Percentiles rank a stretch among this genome's conserved stretches.
Conservation (phyloP, 1,140 invertebrate species). For the Sycophaga agraensis region DNA sequence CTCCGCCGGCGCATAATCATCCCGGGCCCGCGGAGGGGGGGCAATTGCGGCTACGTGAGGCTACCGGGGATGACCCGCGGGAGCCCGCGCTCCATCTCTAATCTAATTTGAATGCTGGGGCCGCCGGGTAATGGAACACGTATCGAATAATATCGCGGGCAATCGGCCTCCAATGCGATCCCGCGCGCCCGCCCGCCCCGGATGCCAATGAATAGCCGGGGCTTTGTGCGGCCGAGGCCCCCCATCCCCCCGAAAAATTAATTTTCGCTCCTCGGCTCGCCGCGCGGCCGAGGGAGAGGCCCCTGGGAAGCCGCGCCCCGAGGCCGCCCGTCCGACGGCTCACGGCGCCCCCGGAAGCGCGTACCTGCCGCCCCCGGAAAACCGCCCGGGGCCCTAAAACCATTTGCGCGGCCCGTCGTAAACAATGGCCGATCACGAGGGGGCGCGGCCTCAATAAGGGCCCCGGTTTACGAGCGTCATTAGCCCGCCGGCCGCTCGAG, state of each 20-base stretch:
- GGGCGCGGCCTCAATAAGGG: background rate
- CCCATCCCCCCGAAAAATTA: too few relatives aligned
- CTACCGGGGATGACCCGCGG: slow-evolving; percentile 42
- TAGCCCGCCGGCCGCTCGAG: too few relatives aligned
- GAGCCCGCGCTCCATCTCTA: slow-evolving; percentile 31
- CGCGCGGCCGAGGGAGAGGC: too few relatives aligned
- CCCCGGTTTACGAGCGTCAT: too few relatives aligned
- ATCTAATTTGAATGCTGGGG: slow-evolving; percentile 55
- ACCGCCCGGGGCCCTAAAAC: slow-evolving; percentile 38
- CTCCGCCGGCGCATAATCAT: slow-evolving; percentile 47
- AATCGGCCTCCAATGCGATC: slow-evolving; percentile 53
- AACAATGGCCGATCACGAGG: slow-evolving; percentile 45
- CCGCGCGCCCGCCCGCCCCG: slow-evolving; percentile 30
- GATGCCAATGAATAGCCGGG: too few relatives aligned
- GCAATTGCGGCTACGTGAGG: slow-evolving; percentile 57
- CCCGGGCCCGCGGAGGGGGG: slow-evolving; percentile 31
- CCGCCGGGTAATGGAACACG: slow-evolving; percentile 53
- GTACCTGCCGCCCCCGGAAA: background rate
- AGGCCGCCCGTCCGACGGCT: too few relatives aligned
- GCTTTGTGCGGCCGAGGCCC: too few relatives aligned
- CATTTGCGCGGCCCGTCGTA: slow-evolving; percentile 38
- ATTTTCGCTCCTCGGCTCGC: slow-evolving; percentile 4
- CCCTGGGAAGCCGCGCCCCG: background rate
- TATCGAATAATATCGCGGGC: slow-evolving; percentile 55
- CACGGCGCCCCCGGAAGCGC: background rate